phyloP scores from a whole-genome alignment of 2,888 invertebrate genomes.

The Tethea ocularis region DNA sequence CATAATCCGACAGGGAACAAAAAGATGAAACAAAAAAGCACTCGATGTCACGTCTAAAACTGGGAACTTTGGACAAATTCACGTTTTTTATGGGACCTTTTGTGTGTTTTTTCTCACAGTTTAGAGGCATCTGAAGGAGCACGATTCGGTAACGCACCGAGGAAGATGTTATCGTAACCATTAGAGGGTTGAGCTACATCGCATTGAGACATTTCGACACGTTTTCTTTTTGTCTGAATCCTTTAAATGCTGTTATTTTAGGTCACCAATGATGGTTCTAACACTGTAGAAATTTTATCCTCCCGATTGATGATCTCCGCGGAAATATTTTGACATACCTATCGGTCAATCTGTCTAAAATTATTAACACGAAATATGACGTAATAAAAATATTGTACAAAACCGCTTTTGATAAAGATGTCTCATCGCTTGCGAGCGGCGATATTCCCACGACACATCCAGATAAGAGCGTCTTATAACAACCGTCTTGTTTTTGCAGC shows the following conservation, averaged over 20 bases:
- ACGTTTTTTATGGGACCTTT: slow-evolving; percentile 74
- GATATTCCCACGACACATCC: slow-evolving; percentile 68
- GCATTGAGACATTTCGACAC: slow-evolving; percentile 78
- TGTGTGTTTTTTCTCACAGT: slow-evolving; percentile 82
- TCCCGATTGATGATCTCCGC: slow-evolving; percentile 25
- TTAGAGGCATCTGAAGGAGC: slow-evolving; percentile 74
- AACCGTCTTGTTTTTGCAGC: slow-evolving; percentile 71
- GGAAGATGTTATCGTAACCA: slow-evolving; percentile 76
- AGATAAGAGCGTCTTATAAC: slow-evolving; percentile 61
- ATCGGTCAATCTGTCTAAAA: slow-evolving; percentile 20
- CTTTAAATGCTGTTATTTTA: slow-evolving; percentile 65
- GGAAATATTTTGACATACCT: slow-evolving; percentile 33
- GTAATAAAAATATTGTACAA: slow-evolving; percentile 31
- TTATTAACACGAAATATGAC: slow-evolving; percentile 26
- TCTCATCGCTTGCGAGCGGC: slow-evolving; percentile 41
- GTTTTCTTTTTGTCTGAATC: slow-evolving; percentile 63
- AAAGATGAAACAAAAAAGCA: slow-evolving; percentile 66
- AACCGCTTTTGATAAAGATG: slow-evolving; percentile 53
- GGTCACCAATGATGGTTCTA: slow-evolving; percentile 53
- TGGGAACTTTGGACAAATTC: slow-evolving; percentile 73
- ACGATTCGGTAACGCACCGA: slow-evolving; percentile 78
- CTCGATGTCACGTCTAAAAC: slow-evolving; percentile 77
- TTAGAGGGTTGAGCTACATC: slow-evolving; percentile 70
- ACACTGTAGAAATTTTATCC: slow-evolving; percentile 35
- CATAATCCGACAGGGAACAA: slow-evolving; percentile 70